Percentiles rank a stretch among this genome's conserved stretches.
Evolutionary conservation across 2,888 invertebrate species (phyloP).

Genomic region (Leucoma salicis): DNA sequence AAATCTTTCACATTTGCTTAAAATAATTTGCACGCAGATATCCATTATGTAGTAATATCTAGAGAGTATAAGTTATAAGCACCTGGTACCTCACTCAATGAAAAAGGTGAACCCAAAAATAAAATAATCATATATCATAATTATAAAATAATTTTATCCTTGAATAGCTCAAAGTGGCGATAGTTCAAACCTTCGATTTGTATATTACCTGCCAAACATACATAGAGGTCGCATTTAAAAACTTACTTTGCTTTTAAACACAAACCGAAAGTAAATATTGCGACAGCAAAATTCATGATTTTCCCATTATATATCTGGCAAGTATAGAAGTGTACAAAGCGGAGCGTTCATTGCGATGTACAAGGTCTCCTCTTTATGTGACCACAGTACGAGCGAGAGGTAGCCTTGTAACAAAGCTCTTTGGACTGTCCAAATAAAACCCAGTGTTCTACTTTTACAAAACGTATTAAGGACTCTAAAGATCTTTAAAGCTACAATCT

Average conservation of each 20-base stretch:
- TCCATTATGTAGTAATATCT: too few relatives aligned
- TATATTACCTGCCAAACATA: too few relatives aligned
- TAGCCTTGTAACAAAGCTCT: constrained; percentile 34
- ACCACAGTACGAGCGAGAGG: constrained; percentile 28
- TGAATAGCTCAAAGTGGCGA: too few relatives aligned
- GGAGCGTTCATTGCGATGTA: constrained; percentile 32
- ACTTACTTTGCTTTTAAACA: neutral
- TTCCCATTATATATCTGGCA: constrained; percentile 35
- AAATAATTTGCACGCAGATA: too few relatives aligned
- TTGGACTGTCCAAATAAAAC: constrained; percentile 27
- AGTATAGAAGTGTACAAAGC: constrained; percentile 26
- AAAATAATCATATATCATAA: too few relatives aligned
- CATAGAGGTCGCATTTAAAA: neutral
- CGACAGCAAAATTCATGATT: constrained; percentile 45
- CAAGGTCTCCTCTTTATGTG: constrained; percentile 35
- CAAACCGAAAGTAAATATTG: constrained; percentile 34
- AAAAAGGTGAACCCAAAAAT: too few relatives aligned
- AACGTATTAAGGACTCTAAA: neutral
- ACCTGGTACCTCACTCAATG: too few relatives aligned
- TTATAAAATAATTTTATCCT: too few relatives aligned
- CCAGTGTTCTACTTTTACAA: constrained; percentile 20
- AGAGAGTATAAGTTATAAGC: too few relatives aligned
- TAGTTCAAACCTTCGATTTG: too few relatives aligned
- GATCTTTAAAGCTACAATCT: too few relatives aligned
- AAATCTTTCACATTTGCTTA: too few relatives aligned